Evolutionary conservation across 2,797 vertebrate species (phyloP), one percentile per base, ranked within the genome.

Genomic region (Chrysocyon brachyurus): DNA sequence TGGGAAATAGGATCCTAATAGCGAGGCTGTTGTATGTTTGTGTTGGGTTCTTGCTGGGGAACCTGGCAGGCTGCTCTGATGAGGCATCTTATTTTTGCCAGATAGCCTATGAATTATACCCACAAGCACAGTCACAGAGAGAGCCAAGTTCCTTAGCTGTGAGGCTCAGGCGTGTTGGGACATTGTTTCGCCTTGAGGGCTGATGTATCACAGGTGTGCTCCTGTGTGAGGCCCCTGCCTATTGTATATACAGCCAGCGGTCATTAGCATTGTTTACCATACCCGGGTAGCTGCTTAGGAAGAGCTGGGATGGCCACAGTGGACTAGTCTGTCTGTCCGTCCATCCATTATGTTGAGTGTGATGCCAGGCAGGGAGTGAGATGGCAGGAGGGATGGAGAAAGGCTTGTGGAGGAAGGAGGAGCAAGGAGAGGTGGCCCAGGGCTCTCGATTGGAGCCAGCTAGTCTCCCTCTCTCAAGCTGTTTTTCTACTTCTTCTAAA

Each of bases 1-100:
- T 97, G 94, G 88, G 59, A 97, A 94, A 61, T 28, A 56, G 85
- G 59, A 79, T 94, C n/a, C 52, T 49, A 5, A 46, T 1, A 12
- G 12, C 22, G 57, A 56, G 66, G 17, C 21, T 12, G 19, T 10
- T 28, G 59, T 17, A 12, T 8, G 1, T 64, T 33, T 46, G 36
- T 36, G 83, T 14, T 33, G 72, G 31, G 63, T 61, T 95, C 92
- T 82, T 79, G 46, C 46, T 79, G 82, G 84, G 63, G 28, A 61
- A 22, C 66, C 56, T 16, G 78, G 85, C 61, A 64, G 77, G 49
- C 79, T 59, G 57, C 63, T 87, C 59, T 81, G 75, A 72, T 19
- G 66, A 93, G 59, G 33, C 31, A 5, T 15, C 56, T 78, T 28
- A 9, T 78, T 81, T 89, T 93, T 82, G 77, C 54, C 16, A 17